A percentile compares a stretch with the other conserved stretches of the same genome.
Evolutionary conservation across 2,113 vertebrate genomes (phyloP).

Genomic region (Manacus vitellinus): DNA sequence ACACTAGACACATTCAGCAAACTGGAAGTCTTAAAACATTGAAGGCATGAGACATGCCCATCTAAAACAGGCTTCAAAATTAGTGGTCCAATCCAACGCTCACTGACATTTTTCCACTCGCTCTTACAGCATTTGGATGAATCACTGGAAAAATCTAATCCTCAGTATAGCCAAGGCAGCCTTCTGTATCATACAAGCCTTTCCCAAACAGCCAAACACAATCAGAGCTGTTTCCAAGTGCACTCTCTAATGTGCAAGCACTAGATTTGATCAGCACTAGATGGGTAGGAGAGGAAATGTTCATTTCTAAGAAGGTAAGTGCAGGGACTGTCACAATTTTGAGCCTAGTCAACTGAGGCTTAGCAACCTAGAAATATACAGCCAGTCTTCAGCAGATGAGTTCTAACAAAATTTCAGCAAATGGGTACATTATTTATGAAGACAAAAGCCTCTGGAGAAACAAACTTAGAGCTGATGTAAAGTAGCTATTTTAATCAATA

Average conservation of each 20-base stretch:
- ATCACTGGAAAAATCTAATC: background rate
- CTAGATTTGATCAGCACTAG: background rate
- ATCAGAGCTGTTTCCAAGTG: background rate
- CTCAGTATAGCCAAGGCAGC: background rate
- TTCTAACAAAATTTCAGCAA: background rate
- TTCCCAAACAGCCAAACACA: background rate
- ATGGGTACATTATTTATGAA: constrained; percentile 32
- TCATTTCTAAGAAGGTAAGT: background rate
- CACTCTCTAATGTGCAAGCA: background rate
- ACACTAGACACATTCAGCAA: background rate
- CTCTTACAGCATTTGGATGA: background rate
- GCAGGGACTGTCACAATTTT: background rate
- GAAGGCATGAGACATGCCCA: background rate
- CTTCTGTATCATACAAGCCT: background rate
- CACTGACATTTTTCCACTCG: background rate
- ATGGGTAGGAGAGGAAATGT: background rate
- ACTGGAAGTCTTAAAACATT: background rate
- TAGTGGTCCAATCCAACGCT: background rate
- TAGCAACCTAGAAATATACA: constrained; percentile 13
- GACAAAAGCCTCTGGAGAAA: constrained; percentile 57
- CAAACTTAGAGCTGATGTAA: background rate
- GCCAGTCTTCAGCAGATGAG: constrained; percentile 26
- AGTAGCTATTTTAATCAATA: constrained; percentile 57
- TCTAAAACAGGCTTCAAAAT: background rate
- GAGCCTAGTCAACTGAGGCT: background rate